Conservation (phyloP, 92 coral and sea anemone genomes). For the Porites cylindrica region DNA sequence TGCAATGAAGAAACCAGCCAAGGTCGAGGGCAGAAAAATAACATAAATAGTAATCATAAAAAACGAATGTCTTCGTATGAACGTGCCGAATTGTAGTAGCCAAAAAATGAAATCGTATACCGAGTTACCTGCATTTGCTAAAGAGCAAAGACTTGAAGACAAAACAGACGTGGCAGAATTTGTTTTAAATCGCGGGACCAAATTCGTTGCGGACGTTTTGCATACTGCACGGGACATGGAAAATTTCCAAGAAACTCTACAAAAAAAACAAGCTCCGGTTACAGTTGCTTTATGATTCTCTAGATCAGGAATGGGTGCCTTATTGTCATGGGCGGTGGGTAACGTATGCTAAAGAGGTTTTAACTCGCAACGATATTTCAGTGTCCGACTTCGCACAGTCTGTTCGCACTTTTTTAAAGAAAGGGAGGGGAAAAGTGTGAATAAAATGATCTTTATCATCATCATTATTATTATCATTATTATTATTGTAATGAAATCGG, state of each 20-base stretch:
- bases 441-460: too few species aligned
- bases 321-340: conserved; percentile 51
- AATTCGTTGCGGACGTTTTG: conserved; percentile 53
- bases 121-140: conserved; percentile 65
- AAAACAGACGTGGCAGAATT: conserved; percentile 68
- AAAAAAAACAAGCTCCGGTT: conserved; percentile 39
- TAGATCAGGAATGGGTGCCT: conserved; percentile 24
- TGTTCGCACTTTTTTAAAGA: conserved; percentile 16
- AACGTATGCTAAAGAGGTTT: conserved; percentile 50
- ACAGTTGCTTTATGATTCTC: conserved; percentile 47
- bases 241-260: conserved; percentile 36
- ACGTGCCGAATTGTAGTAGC: conserved; percentile 28
- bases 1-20: not conserved
- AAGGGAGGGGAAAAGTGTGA: conserved; percentile 50
- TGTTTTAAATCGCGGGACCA: conserved; percentile 56
- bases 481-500: too few species aligned
- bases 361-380: conserved; percentile 36
- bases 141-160: conserved; percentile 61
- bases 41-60: not conserved
- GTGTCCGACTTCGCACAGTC: not conserved
- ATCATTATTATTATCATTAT: too few species aligned
- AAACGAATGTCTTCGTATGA: conserved; percentile 47
- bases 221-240: conserved; percentile 62
- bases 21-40: not conserved
- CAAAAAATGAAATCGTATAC: not conserved